Evolutionary conservation across 2,113 vertebrate genomes (phyloP).

Genomic region (Varanus salvator): DNA sequence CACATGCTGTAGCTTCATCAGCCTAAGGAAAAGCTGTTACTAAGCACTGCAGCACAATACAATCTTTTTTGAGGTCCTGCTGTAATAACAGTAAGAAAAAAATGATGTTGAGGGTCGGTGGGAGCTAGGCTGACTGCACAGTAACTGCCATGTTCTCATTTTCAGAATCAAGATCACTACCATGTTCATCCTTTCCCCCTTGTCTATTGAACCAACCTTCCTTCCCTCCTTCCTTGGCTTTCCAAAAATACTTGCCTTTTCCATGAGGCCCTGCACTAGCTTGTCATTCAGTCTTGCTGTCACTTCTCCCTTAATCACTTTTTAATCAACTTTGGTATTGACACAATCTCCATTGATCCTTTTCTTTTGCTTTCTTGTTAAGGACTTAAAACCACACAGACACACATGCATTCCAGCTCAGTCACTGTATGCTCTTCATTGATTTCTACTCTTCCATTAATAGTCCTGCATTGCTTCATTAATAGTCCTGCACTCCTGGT

Average conservation of each 20-base stretch:
- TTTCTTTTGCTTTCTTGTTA: conserved; percentile 4
- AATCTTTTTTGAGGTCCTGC: neutral
- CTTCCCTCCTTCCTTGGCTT: neutral
- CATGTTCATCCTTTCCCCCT: neutral
- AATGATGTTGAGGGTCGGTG: neutral
- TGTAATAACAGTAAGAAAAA: neutral
- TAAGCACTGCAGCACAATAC: conserved; percentile 3
- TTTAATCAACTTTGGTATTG: conserved; percentile 40
- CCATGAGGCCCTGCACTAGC: neutral
- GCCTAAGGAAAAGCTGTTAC: conserved; percentile 10
- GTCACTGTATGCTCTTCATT: neutral
- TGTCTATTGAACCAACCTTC: neutral
- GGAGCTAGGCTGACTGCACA: neutral
- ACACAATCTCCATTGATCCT: conserved; percentile 12
- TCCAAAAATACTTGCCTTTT: conserved; percentile 2
- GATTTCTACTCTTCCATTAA: neutral
- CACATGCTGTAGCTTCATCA: neutral
- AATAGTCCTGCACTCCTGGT: no score
- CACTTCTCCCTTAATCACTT: conserved; percentile 28
- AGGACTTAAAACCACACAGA: conserved; percentile 13
- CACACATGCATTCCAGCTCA: neutral
- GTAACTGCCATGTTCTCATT: neutral
- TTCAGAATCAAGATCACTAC: neutral
- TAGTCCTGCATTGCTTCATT: neutral
- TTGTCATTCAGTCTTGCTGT: conserved; percentile 14